Base-by-base conservation (phyloP, 2,888 invertebrate species). In the Furcula furcula region DNA sequence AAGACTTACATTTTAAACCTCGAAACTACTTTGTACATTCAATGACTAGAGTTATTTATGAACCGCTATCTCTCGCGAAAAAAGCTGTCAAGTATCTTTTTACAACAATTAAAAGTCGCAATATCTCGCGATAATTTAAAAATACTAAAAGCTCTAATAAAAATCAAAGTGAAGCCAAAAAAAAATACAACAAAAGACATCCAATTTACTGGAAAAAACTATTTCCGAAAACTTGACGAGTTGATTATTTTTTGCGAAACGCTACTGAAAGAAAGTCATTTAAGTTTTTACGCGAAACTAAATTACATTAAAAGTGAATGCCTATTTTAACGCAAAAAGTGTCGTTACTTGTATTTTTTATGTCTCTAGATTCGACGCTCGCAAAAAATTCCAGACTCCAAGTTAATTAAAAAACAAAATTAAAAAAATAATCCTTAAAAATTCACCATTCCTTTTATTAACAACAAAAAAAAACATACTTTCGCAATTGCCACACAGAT, bases 11-110 rank as follows among this genome's bases (percentile, higher is more conserved):
- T 43, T 48, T 52, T 45, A 57, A 38, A 46, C 30, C 42, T 53
- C 36, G 21, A 55, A 36, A 47, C 70, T 82, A 83, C 69, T 87
- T 83, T 87, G 85, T 86, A 86, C 87, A 87, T 61, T 56, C 50
- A 71, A 76, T 86, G 87, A 87, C 87, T 87, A 87, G 87, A 76
- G 12, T 58, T 59, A 55, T 52, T 61, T 51, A 40, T 35, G 42
- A 35, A 49, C 48, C 45, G 34, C 55, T 57, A 55, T 47, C 33
- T 46, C 0, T 43, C 35, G 36, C 29, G 16, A 44, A 28, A 39
- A 29, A 29, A 29, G 31, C 23, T 13, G 31, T n/a, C 2, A 23
- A 7, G 11, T 28, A 18, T 16, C 18, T 1, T 18, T 13, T 28
- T 28, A 7, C 7, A 6, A 18, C 28, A 18, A 27, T 27, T 27